Evolutionary conservation across 2,888 invertebrate species (phyloP).

Genomic region (Caenorhabditis angaria): DNA sequence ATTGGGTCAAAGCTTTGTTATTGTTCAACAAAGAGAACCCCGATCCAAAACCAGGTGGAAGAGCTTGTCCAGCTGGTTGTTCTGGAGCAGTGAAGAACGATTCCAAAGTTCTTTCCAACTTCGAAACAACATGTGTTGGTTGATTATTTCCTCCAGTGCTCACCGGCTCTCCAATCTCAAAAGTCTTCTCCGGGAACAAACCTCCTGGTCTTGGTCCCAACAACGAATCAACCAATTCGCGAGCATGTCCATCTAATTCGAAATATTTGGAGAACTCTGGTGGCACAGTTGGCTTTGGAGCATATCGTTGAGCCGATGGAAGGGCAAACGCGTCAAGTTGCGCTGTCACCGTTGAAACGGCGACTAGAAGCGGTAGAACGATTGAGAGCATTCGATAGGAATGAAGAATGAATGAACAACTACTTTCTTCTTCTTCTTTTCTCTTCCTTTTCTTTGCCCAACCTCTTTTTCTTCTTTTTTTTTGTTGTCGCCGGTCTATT

Average conservation of each 20-base stretch:
- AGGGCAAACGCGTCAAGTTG: slow-evolving; percentile 61
- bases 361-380: slow-evolving; percentile 31
- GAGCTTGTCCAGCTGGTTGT: slow-evolving; percentile 45
- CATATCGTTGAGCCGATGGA: slow-evolving; percentile 58
- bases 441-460: slow-evolving; percentile 31
- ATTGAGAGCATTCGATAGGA: slow-evolving; percentile 35
- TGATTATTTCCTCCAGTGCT: slow-evolving; percentile 30
- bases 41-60: slow-evolving; percentile 70
- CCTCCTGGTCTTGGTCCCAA: slow-evolving; percentile 72
- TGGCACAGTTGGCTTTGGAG: slow-evolving; percentile 70
- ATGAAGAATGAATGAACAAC: slow-evolving; percentile 4
- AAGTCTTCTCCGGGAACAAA: slow-evolving; percentile 72
- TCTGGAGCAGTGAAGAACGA: slow-evolving; percentile 69
- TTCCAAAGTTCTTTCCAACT: slow-evolving; percentile 68
- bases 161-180: slow-evolving; percentile 61
- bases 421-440: slow-evolving; percentile 16
- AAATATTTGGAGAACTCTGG: slow-evolving; percentile 70
- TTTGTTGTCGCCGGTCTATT: slow-evolving; percentile 2
- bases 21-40: slow-evolving; percentile 70
- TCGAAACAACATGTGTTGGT: slow-evolving; percentile 57
- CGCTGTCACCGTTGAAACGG: slow-evolving; percentile 14
- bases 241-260: slow-evolving; percentile 72
- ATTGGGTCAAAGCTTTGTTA: slow-evolving; percentile 58
- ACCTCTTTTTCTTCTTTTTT: slow-evolving; percentile 14
- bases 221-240: slow-evolving; percentile 68